Percentiles rank a stretch among this genome's conserved stretches.
These are phyloP conservation scores for Notodonta dromedarius DNA, from an alignment of 2,888 invertebrate genomes.

Conservation along the genomic window DNA sequence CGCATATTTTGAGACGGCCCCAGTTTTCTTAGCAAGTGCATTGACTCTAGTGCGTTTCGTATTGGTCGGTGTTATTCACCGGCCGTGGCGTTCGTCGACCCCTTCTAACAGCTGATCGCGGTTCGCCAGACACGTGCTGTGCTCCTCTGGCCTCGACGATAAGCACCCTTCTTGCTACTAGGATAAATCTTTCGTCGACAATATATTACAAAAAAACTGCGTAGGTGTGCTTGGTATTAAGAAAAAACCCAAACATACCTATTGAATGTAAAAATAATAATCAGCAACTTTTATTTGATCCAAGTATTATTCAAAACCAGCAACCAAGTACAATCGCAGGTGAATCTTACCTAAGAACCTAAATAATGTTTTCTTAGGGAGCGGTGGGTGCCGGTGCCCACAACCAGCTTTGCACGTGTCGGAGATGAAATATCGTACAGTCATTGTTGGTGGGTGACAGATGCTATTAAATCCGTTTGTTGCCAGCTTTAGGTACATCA, in stretches of 20 bases:
- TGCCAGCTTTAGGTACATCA: neutral
- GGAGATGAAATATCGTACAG: neutral
- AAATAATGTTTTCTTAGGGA: neutral
- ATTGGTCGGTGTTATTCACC: slow-evolving; percentile 53
- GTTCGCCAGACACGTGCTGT: slow-evolving; percentile 52
- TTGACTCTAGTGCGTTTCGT: slow-evolving; percentile 52
- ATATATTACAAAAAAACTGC: too few species aligned
- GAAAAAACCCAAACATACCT: too few species aligned
- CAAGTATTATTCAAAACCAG: too few species aligned
- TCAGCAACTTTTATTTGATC: too few species aligned
- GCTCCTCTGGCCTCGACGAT: slow-evolving; percentile 29
- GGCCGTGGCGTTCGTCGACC: slow-evolving; percentile 55
- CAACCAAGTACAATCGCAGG: neutral
- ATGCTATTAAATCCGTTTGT: slow-evolving; percentile 2
- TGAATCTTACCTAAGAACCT: neutral
- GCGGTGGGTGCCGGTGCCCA: neutral
- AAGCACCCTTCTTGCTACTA: slow-evolving; percentile 29
- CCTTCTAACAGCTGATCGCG: slow-evolving; percentile 60
- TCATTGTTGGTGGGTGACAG: slow-evolving; percentile 1
- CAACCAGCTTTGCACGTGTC: neutral
- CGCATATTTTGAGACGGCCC: slow-evolving; percentile 39
- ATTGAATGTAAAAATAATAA: too few species aligned
- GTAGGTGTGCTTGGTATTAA: too few species aligned
- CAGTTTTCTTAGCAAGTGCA: slow-evolving; percentile 46
- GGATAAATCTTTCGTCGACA: slow-evolving; percentile 5